phyloP scores from a whole-genome alignment of 2,888 invertebrate genomes.

The Plagiodera versicolora region DNA sequence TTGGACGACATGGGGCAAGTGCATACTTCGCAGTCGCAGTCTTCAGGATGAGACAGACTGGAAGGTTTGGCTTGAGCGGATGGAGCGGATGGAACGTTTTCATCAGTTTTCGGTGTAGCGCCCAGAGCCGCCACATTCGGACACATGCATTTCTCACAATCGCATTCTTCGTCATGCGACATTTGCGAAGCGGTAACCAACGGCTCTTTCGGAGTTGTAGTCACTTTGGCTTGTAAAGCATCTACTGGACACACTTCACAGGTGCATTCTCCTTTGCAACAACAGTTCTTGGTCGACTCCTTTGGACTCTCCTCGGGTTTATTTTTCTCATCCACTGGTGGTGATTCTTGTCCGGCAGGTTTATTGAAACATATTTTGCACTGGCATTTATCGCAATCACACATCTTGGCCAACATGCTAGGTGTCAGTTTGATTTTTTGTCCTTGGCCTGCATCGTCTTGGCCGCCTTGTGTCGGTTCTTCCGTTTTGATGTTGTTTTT shows the following conservation, averaged over 20 bases:
- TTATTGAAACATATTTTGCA: constrained; percentile 25
- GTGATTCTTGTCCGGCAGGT: background rate
- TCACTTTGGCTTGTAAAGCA: background rate
- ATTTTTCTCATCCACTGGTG: background rate
- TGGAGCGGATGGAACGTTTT: background rate
- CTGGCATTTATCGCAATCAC: constrained; percentile 27
- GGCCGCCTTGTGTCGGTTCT: background rate
- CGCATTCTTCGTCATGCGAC: constrained; percentile 25
- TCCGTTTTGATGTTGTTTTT: background rate
- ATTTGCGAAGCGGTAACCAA: background rate
- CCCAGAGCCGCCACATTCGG: constrained; percentile 2
- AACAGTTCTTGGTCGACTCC: constrained; percentile 7
- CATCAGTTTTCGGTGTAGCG: background rate
- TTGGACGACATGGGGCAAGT: constrained; percentile 18
- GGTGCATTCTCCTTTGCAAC: constrained; percentile 25
- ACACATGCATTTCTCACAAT: constrained; percentile 28
- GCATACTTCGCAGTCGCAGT: constrained; percentile 22
- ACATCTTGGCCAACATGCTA: constrained; percentile 18
- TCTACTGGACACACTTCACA: constrained; percentile 23
- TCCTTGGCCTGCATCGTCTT: background rate
- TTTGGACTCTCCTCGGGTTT: background rate
- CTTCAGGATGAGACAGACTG: constrained; percentile 12
- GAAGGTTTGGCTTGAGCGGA: background rate
- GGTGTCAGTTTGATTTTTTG: constrained; percentile 3
- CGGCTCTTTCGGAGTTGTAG: background rate